Conservation (phyloP, 2,797 vertebrate species). For the Odontamblyopus rebecca region DNA sequence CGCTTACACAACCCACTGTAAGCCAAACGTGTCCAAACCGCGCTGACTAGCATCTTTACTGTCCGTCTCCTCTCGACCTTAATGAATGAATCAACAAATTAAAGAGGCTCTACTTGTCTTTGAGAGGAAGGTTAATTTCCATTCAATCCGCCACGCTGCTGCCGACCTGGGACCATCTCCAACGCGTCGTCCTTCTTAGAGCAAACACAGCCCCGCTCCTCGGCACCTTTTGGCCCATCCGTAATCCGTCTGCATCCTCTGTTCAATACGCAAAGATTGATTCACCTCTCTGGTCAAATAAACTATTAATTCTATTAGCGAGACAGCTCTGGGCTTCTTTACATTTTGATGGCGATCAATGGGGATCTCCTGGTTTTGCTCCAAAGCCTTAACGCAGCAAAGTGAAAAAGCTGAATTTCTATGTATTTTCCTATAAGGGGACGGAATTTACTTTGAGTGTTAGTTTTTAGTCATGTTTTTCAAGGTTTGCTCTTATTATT, state of each 20-base stretch:
- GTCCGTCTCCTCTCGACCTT: constrained; percentile 42
- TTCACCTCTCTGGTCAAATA: constrained; percentile 77
- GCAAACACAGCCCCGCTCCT: constrained; percentile 42
- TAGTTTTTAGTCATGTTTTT: background rate
- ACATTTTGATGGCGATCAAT: constrained; percentile 79
- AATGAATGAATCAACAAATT: constrained; percentile 69
- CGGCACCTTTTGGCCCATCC: constrained; percentile 55
- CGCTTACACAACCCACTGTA: background rate
- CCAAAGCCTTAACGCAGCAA: constrained; percentile 31
- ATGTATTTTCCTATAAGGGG: constrained; percentile 26
- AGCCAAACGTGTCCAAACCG: constrained; percentile 33
- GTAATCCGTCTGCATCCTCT: constrained; percentile 71
- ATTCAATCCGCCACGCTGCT: constrained; percentile 74
- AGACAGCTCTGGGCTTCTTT: constrained; percentile 68
- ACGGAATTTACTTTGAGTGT: background rate
- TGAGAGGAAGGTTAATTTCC: constrained; percentile 69
- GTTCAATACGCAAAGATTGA: constrained; percentile 77
- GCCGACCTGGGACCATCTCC: constrained; percentile 58
- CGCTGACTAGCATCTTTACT: constrained; percentile 30
- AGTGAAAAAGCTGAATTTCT: constrained; percentile 37
- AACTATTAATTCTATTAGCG: constrained; percentile 80
- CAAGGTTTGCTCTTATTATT: background rate
- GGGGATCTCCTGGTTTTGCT: constrained; percentile 43
- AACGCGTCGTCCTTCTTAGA: constrained; percentile 30
- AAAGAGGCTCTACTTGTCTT: constrained; percentile 67